Evolutionary conservation across 2,113 vertebrate species (phyloP), one percentile per base, ranked within the genome.

Genomic region (Chloropsis hardwickii): DNA sequence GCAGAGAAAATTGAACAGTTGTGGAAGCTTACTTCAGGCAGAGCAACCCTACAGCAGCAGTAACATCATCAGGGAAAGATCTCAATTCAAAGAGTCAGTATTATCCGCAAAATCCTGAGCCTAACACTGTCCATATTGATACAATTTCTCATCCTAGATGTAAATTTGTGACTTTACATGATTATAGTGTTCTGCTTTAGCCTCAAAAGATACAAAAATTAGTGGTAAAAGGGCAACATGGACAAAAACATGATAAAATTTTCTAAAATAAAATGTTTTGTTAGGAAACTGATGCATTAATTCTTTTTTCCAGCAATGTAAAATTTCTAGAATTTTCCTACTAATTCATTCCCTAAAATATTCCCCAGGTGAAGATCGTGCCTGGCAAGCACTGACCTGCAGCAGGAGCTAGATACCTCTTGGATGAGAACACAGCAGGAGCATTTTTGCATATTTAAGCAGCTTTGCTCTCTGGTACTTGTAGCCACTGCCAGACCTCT

Each of bases 141-240:
- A 53, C 0, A 12, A 23, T 28, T 70, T 66, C 24, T 56, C 25
- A 54, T 15, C 79, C 72, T 25, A 65, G 45, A 45, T 20, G 77
- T 61, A 5, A 53, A 6, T 12, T 61, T 48, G 15, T 44, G 11
- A 40, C 45, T 54, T 19, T 17, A 50, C 19, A 45, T 2, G 7
- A 33, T 2, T 21, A 3, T 4, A n/a, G 4, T 10, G 23, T 33
- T 48, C 76, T 64, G 5, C 57, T 84, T 44, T 17, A 54, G 25
- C 33, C 17, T 71, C 39, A 48, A 53, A 45, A 56, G 0, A 0
- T 8, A 35, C 12, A 3, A 66, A 16, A 31, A 51, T n/a, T 22
- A 45, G 6, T 4, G 1, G 5, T n/a, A 64, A 74, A 86, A 76
- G 7, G 6, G 27, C 12, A 84, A 65, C 5, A 12, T 0, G 17